Evolutionary conservation across 1,140 invertebrate species (phyloP).

Genomic region (Drosophila grimshawi): DNA sequence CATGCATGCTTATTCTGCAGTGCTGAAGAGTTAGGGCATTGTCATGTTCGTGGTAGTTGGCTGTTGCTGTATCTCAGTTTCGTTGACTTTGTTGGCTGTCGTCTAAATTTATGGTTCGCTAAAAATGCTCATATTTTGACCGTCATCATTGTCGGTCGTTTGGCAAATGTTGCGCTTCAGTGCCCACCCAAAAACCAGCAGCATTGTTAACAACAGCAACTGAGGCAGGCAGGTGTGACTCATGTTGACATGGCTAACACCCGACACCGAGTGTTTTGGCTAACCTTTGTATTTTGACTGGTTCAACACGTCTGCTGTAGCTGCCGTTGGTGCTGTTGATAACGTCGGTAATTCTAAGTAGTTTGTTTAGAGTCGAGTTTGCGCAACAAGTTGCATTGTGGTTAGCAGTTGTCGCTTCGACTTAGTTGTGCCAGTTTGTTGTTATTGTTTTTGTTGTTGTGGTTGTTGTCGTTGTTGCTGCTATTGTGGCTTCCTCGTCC

Average conservation of each 20-base stretch:
- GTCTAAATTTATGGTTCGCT: constrained; percentile 69
- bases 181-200: constrained; percentile 23
- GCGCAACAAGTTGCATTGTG: constrained; percentile 59
- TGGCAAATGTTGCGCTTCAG: constrained; percentile 57
- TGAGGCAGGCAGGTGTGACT: constrained; percentile 68
- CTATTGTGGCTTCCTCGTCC: constrained; percentile 58
- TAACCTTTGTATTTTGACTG: constrained; percentile 74
- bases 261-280: constrained; percentile 39
- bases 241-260: constrained; percentile 69
- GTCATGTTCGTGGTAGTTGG: constrained; percentile 1
- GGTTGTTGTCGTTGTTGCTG: constrained; percentile 20
- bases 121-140: constrained; percentile 61
- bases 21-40: constrained; percentile 27
- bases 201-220: constrained; percentile 1
- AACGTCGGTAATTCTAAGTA: constrained; percentile 60
- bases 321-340: constrained; percentile 28
- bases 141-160: constrained; percentile 57
- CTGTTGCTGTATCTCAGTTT: not conserved
- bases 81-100: constrained; percentile 38
- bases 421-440: constrained; percentile 50
- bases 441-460: constrained; percentile 3
- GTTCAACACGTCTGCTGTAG: constrained; percentile 59
- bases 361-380: constrained; percentile 37
- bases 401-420: constrained; percentile 41
- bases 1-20: constrained; percentile 35